Base-by-base conservation (phyloP, 2,888 invertebrate species). In the Neoitamus cyanurus region DNA sequence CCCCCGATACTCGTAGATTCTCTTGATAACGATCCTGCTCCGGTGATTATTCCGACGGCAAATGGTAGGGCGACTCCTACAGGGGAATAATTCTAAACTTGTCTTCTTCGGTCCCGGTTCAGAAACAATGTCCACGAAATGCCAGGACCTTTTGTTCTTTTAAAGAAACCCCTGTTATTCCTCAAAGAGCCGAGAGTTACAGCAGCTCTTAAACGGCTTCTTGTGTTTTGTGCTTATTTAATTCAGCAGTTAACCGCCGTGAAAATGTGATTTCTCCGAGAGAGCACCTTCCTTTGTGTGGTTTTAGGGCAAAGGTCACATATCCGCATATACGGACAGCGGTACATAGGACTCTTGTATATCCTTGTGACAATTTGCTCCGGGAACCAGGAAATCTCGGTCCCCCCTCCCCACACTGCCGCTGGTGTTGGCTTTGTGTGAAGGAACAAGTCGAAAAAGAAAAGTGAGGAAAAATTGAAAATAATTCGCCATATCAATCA, bases 401-500 rank as follows among this genome's bases (percentile, higher is more conserved):
- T 11, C 37, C 34, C 0, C 68, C 28, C 68, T 3, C n/a, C 4
- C 30, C 72, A 25, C 25, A 1, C 68, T 13, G 7, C 34, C 37
- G 9, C 25, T 58, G 0, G 2, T 20, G 15, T 7, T 58, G 20
- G 7, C 36, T 37, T 46, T 28, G 42, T 30, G 46, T 31, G 46
- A 15, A 80, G 28, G 46, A 46, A 78, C 13, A 78, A 82, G 31
- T 30, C 48, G 31, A 69, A 82, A 42, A 42, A 37, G 69, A 69
- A 82, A 37, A 82, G 69, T 69, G 36, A 69, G 69, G 69, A 82
- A 82, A 82, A 82, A 82, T 82, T 82, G 69, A 82, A 82, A 82
- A 82, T 82, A 82, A 82, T 82, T 82, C 69, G 20, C 69, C 37
- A 82, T 82, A 82, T 82, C 82, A 82, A 82, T 82, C 82, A 82